Conservation (phyloP, 2,113 vertebrate species). For the Camelus bactrianus region DNA sequence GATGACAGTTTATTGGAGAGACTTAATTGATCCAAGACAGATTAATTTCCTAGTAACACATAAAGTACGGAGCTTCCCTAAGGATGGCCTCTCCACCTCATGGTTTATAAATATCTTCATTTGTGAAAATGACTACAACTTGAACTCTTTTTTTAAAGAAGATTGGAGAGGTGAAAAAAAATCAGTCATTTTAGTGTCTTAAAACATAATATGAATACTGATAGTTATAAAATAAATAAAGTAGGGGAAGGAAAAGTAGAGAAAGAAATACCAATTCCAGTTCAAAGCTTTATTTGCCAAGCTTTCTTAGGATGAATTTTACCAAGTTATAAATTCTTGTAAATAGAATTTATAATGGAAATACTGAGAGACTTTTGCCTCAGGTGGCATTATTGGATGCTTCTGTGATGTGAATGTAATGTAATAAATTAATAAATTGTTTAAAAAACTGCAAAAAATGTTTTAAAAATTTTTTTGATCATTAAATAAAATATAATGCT, state of each 20-base stretch:
- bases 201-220: constrained; percentile 41
- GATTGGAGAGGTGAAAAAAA: too few species aligned
- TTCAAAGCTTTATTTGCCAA: constrained; percentile 80
- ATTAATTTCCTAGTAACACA: too few species aligned
- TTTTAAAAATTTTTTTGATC: not conserved
- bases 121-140: too few species aligned
- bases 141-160: too few species aligned
- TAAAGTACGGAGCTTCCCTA: too few species aligned
- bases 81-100: too few species aligned
- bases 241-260: constrained; percentile 32
- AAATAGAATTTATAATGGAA: constrained; percentile 77
- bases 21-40: too few species aligned
- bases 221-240: constrained; percentile 50
- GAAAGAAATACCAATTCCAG: constrained; percentile 62
- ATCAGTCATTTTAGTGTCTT: constrained; percentile 39
- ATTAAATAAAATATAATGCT: not conserved
- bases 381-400: constrained; percentile 67
- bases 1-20: too few species aligned
- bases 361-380: constrained; percentile 59
- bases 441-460: not conserved
- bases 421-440: constrained; percentile 85
- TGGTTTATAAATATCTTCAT: too few species aligned
- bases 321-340: constrained; percentile 76
- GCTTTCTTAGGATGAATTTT: constrained; percentile 64
- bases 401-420: constrained; percentile 80